These are phyloP conservation scores for Chloroceryle inda DNA, from an alignment of 2,797 vertebrate species.

Conservation along the genomic window DNA sequence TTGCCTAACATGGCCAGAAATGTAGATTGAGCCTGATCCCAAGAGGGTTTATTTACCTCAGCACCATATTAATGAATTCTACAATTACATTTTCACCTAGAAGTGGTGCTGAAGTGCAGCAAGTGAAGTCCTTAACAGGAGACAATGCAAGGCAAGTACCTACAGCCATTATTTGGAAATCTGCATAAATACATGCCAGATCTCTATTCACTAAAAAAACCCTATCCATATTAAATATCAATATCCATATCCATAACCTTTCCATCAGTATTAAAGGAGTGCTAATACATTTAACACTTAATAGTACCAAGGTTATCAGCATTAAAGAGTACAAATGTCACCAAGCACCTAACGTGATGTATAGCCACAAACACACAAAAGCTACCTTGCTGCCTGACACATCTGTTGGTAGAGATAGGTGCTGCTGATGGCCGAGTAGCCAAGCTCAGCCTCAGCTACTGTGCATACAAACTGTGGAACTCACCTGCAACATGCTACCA, in stretches of 20 bases:
- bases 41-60: neutral
- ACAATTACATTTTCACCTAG: neutral
- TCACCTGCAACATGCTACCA: accelerated
- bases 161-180: neutral
- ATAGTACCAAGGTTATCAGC: neutral
- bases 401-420: neutral
- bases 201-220: neutral
- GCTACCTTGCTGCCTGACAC: accelerated
- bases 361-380: neutral
- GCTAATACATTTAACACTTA: neutral
- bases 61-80: neutral
- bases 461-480: accelerated
- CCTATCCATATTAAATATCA: neutral
- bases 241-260: neutral
- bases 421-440: neutral
- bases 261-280: neutral
- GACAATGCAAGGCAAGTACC: neutral
- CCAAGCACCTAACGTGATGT: neutral
- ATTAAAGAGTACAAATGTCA: neutral
- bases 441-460: accelerated
- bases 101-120: neutral
- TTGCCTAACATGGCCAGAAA: neutral
- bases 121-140: neutral
- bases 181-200: neutral
- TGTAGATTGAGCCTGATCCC: accelerated